A percentile compares a stretch with the other conserved stretches of the same genome.
Evolutionary conservation across 2,888 invertebrate genomes (phyloP).

Genomic region (Oscheius sp.): DNA sequence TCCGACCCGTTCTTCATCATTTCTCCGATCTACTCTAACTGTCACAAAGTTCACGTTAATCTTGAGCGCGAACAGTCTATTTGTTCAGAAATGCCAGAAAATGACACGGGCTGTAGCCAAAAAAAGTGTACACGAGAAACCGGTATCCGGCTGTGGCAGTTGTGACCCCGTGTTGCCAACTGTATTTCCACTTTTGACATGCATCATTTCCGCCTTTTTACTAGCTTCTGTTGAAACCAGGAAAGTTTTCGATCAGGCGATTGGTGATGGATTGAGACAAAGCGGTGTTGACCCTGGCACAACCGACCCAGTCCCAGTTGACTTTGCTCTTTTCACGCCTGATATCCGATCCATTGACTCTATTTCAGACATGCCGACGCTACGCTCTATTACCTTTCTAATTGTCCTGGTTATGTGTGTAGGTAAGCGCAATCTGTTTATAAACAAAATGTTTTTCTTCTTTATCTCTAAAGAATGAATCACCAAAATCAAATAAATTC

Average conservation of each 20-base stretch:
- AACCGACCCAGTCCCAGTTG: slow-evolving; percentile 6
- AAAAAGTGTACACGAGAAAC: slow-evolving; percentile 37
- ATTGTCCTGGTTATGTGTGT: slow-evolving; percentile 1
- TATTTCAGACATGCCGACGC: slow-evolving; percentile 21
- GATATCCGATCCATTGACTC: neutral
- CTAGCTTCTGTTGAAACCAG: neutral
- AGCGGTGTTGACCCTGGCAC: slow-evolving; percentile 29
- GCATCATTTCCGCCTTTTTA: slow-evolving; percentile 16
- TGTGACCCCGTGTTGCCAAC: slow-evolving; percentile 4
- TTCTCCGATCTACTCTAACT: too few species aligned
- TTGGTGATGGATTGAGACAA: slow-evolving; percentile 29
- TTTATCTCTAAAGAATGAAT: too few species aligned
- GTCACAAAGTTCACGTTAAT: too few species aligned
- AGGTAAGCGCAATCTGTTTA: neutral
- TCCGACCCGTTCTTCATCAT: too few species aligned
- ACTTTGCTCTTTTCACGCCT: slow-evolving; percentile 28
- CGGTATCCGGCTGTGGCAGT: slow-evolving; percentile 20
- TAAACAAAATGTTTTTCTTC: too few species aligned
- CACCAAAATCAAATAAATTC: too few species aligned
- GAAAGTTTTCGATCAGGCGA: neutral
- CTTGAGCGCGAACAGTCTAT: neutral
- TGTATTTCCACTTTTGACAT: too few species aligned
- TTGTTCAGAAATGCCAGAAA: slow-evolving; percentile 23
- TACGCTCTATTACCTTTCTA: neutral
- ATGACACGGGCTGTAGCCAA: slow-evolving; percentile 18